Evolutionary conservation across 2,113 vertebrate species (phyloP).

Genomic region (Atlantisia rogersi): DNA sequence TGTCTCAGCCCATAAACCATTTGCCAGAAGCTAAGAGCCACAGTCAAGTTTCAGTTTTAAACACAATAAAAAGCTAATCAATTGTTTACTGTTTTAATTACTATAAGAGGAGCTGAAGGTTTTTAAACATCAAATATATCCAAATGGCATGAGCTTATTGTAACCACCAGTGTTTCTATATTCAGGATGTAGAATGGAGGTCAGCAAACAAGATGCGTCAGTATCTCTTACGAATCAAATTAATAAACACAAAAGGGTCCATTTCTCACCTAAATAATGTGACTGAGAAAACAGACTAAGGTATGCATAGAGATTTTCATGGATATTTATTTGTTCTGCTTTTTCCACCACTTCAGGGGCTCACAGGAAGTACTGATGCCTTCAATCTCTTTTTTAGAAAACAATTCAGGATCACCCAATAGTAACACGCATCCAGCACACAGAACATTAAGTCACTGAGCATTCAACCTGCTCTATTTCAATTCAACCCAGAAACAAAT

Average conservation of each 20-base stretch:
- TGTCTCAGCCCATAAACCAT: slow-evolving; percentile 5
- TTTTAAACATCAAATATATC: not conserved
- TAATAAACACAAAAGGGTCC: not conserved
- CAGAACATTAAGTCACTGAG: slow-evolving; percentile 1
- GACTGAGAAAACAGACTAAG: not conserved
- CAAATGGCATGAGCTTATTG: not conserved
- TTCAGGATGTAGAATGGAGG: not conserved
- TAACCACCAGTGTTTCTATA: not conserved
- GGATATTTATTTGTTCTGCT: not conserved
- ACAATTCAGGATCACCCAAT: not conserved
- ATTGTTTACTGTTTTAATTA: not conserved
- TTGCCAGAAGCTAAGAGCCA: not conserved
- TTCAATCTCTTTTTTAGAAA: not conserved
- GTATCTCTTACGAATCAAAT: not conserved
- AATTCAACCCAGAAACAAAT: slow-evolving; percentile 20
- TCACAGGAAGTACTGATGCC: not conserved
- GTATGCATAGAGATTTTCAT: not conserved
- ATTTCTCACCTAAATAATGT: not conserved
- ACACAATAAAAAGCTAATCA: not conserved
- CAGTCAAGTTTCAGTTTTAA: not conserved
- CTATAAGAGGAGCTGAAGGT: not conserved
- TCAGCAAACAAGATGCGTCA: not conserved
- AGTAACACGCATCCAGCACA: not conserved
- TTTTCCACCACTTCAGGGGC: not conserved
- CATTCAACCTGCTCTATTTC: not conserved